These are phyloP conservation scores for Polymixis flavicincta DNA, from an alignment of 2,888 invertebrate genomes.

Conservation along the genomic window DNA sequence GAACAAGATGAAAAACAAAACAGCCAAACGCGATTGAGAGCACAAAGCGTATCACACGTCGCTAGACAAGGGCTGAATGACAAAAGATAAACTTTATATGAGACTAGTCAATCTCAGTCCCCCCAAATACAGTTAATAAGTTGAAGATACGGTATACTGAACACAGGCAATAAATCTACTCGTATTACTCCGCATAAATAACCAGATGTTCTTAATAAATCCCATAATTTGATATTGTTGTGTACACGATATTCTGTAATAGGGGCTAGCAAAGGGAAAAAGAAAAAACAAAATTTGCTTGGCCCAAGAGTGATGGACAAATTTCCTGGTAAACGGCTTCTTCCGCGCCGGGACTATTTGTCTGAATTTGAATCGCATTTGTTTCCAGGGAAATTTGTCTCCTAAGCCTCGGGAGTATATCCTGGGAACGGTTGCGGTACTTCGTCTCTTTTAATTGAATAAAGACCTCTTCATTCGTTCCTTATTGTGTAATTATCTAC, in stretches of 20 bases:
- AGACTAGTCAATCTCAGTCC: conserved; percentile 40
- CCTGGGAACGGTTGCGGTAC: conserved; percentile 79
- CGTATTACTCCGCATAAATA: conserved; percentile 47
- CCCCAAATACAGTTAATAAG: conserved; percentile 46
- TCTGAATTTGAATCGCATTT: conserved; percentile 91
- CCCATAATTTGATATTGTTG: conserved; percentile 59
- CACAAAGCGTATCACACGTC: conserved; percentile 41
- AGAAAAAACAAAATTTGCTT: conserved; percentile 85
- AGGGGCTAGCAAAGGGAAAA: conserved; percentile 76
- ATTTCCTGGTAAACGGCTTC: conserved; percentile 89
- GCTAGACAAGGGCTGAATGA: conserved; percentile 40
- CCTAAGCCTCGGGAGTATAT: conserved; percentile 85
- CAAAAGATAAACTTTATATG: conserved; percentile 51
- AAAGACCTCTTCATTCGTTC: conserved; percentile 77
- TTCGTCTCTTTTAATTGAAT: conserved; percentile 87
- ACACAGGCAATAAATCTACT: conserved; percentile 37
- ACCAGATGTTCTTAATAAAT: conserved; percentile 62
- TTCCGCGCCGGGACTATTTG: conserved; percentile 89
- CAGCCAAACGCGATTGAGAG: conserved; percentile 50
- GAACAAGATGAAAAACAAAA: conserved; percentile 50
- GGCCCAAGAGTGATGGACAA: conserved; percentile 89
- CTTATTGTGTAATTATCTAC: conserved; percentile 76
- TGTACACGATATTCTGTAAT: conserved; percentile 67
- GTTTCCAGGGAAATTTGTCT: conserved; percentile 89
- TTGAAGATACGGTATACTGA: conserved; percentile 32